Conservation (phyloP, 2,888 invertebrate genomes). For the Ypsolopha scabrella region DNA sequence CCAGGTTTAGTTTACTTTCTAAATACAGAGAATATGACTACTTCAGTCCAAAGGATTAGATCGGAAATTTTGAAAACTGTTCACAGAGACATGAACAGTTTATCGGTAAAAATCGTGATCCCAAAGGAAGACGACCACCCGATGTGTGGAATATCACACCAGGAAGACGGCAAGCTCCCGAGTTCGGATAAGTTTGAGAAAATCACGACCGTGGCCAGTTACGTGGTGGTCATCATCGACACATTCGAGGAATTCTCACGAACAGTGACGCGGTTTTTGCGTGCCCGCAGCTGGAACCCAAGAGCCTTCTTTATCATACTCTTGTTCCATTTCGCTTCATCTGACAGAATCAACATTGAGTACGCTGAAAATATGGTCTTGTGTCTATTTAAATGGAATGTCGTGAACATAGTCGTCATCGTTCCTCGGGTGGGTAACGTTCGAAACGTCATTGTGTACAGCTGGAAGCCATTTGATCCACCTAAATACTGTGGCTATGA, state of each 20-base stretch:
- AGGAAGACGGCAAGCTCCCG: slow-evolving; percentile 11
- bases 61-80: slow-evolving; percentile 26
- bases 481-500: slow-evolving; percentile 46
- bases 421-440: slow-evolving; percentile 30
- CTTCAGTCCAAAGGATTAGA: slow-evolving; percentile 27
- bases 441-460: slow-evolving; percentile 34
- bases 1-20: slow-evolving; percentile 37
- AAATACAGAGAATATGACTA: slow-evolving; percentile 26
- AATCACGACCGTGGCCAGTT: slow-evolving; percentile 22
- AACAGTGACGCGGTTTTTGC: slow-evolving; percentile 29
- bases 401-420: slow-evolving; percentile 32
- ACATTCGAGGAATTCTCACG: slow-evolving; percentile 30
- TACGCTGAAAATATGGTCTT: slow-evolving; percentile 35
- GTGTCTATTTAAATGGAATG: slow-evolving; percentile 41
- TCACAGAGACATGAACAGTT: slow-evolving; percentile 18
- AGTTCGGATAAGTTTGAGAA: slow-evolving; percentile 26
- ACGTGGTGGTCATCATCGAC: slow-evolving; percentile 40
- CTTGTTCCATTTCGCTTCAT: slow-evolving; percentile 24
- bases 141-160: slow-evolving; percentile 20
- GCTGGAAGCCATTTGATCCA: slow-evolving; percentile 51
- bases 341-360: slow-evolving; percentile 16
- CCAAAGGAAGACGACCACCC: slow-evolving; percentile 21
- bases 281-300: slow-evolving; percentile 49
- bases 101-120: slow-evolving; percentile 23
- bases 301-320: slow-evolving; percentile 40